These are phyloP conservation scores for Eupeodes latifasciatus DNA, from an alignment of 2,888 invertebrate species.

Conservation along the genomic window DNA sequence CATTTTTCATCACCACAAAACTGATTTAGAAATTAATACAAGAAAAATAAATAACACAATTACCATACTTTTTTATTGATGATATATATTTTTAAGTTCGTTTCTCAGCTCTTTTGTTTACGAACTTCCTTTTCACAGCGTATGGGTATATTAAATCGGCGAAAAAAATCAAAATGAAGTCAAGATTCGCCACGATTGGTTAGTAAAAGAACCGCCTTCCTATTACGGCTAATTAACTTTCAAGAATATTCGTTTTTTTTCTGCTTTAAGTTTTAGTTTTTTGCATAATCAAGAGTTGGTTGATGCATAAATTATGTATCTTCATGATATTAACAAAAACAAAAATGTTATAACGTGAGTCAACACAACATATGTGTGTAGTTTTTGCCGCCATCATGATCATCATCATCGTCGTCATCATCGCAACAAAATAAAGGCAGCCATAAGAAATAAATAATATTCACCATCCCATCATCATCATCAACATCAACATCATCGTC, in stretches of 20 bases:
- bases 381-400: constrained; percentile 40
- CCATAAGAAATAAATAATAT: constrained; percentile 42
- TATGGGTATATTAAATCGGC: not conserved
- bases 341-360: not conserved
- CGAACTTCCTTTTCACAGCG: not conserved
- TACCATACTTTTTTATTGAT: not conserved
- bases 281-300: constrained; percentile 57
- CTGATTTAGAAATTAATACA: constrained; percentile 1
- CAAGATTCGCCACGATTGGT: constrained; percentile 52
- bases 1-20: not conserved
- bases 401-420: not conserved
- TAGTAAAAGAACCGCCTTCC: constrained; percentile 56
- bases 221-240: constrained; percentile 68
- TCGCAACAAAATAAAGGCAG: constrained; percentile 37
- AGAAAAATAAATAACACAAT: not conserved
- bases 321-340: constrained; percentile 3
- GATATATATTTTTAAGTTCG: constrained; percentile 36
- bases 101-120: constrained; percentile 56
- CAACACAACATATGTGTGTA: constrained; percentile 15
- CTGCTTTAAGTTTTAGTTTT: constrained; percentile 12
- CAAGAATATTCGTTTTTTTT: constrained; percentile 24
- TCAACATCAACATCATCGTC: not conserved
- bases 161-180: constrained; percentile 69
- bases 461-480: constrained; percentile 22
- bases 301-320: constrained; percentile 62